A percentile compares a stretch with the other conserved stretches of the same genome.
Evolutionary conservation across 2,797 vertebrate species (phyloP).

Genomic region (Silurus lanzhouensis): DNA sequence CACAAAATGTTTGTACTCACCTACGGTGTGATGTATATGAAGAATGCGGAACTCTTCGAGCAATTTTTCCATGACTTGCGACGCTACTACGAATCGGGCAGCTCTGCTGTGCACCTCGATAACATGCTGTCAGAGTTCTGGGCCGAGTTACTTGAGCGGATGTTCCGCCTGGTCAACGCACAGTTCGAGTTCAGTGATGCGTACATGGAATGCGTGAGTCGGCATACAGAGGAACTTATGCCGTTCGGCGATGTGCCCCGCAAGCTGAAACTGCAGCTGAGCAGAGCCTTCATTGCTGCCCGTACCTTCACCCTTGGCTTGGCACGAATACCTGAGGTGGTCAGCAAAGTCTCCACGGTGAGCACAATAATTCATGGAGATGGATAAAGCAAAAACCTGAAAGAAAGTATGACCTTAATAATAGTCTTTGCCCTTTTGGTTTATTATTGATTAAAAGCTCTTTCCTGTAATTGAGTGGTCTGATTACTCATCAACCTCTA

Average conservation of each 20-base stretch:
- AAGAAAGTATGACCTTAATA: neutral
- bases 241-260: conserved; percentile 94
- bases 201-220: conserved; percentile 95
- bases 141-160: conserved; percentile 90
- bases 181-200: conserved; percentile 91
- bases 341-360: conserved; percentile 88
- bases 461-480: conserved; percentile 25
- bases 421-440: conserved; percentile 28
- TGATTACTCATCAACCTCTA: conserved; percentile 32
- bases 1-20: conserved; percentile 94
- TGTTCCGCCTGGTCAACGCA: conserved; percentile 93
- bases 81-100: conserved; percentile 83
- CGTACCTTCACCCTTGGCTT: conserved; percentile 91
- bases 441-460: conserved; percentile 20
- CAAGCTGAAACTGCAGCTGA: conserved; percentile 91
- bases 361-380: conserved; percentile 58
- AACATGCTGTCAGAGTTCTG: conserved; percentile 95
- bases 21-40: conserved; percentile 91
- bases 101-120: conserved; percentile 83
- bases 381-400: neutral
- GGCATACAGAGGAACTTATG: conserved; percentile 90
- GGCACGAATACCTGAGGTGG: conserved; percentile 81
- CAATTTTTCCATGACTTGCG: conserved; percentile 87
- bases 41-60: conserved; percentile 94
- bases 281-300: conserved; percentile 85